Conservation (phyloP, 2,888 invertebrate genomes). For the Sphaeridia pumilis region DNA sequence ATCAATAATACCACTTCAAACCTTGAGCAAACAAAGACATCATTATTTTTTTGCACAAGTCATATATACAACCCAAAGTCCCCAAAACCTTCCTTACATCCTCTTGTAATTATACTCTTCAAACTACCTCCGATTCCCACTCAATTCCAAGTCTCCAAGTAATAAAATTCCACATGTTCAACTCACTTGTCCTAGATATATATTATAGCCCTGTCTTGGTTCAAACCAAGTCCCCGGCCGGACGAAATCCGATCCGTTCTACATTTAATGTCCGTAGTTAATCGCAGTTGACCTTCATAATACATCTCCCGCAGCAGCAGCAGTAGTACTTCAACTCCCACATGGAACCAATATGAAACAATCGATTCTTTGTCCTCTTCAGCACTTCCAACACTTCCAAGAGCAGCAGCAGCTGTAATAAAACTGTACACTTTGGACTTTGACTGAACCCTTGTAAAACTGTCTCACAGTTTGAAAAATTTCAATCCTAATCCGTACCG, state of each 20-base stretch:
- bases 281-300: not conserved
- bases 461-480: too few species aligned
- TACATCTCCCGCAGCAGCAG: not conserved
- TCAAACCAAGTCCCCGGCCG: too few species aligned
- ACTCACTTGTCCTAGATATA: too few species aligned
- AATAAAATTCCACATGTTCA: too few species aligned
- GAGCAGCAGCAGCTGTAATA: conserved; percentile 24
- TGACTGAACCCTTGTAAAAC: conserved; percentile 37
- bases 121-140: too few species aligned
- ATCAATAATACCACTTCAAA: not conserved
- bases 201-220: too few species aligned
- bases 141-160: too few species aligned
- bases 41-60: conserved; percentile 2
- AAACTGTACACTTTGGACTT: conserved; percentile 35
- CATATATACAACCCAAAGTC: not conserved
- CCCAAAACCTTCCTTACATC: not conserved
- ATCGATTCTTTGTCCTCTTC: not conserved
- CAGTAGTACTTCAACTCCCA: not conserved
- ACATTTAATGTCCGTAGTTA: conserved; percentile 2
- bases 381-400: too few species aligned
- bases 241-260: too few species aligned
- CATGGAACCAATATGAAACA: not conserved
- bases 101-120: too few species aligned
- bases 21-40: conserved; percentile 1
- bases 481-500: too few species aligned